Conservation (phyloP, 1,140 invertebrate species). For the Trypoxylus dichotomus region DNA sequence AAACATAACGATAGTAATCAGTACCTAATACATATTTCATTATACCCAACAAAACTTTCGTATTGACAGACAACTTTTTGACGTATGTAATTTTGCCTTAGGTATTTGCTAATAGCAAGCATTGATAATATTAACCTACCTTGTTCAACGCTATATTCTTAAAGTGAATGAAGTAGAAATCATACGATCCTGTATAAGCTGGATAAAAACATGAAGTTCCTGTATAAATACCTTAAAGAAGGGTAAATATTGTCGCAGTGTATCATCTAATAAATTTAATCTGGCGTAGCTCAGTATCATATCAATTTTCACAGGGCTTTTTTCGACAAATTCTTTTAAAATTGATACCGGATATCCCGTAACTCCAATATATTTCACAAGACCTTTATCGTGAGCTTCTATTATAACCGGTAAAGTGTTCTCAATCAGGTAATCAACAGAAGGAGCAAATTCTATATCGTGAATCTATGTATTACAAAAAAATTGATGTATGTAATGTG, state of each 20-base stretch:
- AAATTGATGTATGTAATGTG: constrained; percentile 32
- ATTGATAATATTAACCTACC: no score
- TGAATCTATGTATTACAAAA: constrained; percentile 67
- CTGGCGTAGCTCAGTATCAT: constrained; percentile 79
- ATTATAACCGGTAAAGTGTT: constrained; percentile 84
- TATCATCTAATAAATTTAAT: constrained; percentile 77
- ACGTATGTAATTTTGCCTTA: no score
- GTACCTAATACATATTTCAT: no score
- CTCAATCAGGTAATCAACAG: constrained; percentile 74
- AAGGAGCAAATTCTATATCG: constrained; percentile 87
- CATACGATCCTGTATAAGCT: no score
- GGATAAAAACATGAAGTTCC: background rate
- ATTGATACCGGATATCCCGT: constrained; percentile 83
- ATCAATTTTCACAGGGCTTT: constrained; percentile 68
- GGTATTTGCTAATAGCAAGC: no score
- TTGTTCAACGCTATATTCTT: no score
- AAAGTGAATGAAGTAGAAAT: no score
- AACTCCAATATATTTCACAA: constrained; percentile 81
- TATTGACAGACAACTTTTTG: no score
- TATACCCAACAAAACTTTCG: no score
- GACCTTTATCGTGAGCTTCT: constrained; percentile 72
- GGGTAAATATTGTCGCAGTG: constrained; percentile 71
- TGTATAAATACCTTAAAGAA: constrained; percentile 71
- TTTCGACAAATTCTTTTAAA: constrained; percentile 73
- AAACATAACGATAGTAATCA: no score